Evolutionary conservation across 2,797 vertebrate species (phyloP), one percentile per base, ranked within the genome.

Genomic region (Todus mexicanus): DNA sequence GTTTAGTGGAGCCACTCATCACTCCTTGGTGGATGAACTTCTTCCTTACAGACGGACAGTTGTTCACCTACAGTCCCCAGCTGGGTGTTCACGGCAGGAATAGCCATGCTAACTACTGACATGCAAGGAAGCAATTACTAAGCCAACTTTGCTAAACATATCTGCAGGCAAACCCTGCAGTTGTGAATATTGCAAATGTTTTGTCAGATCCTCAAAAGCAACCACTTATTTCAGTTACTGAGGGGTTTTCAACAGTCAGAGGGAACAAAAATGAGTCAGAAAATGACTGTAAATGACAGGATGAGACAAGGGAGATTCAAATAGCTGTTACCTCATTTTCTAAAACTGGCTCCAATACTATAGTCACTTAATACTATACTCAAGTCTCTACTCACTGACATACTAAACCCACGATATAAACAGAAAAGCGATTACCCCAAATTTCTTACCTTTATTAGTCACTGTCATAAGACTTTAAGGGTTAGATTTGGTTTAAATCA

Each of bases 91-190:
- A 0, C 5, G 59, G 42, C 8, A 15, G 33, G 53, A 78, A 19
- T 11, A 61, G 42, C 31, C 4, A 1, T 11, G n/a, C 9, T 27
- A 75, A 56, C 23, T 45, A 40, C 5, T 2, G 2, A 7, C 29
- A 54, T 0, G 0, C 1, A 0, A 8, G 27, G 35, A 81, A 69
- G 16, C 40, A 61, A 43, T 74, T 77, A 17, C 54, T 47, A 37
- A 72, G 16, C 42, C 57, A 74, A 87, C 23, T 27, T n/a, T 70
- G 25, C 27, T 88, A 56, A 80, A 65, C 5, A 11, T 8, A 27
- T 45, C n/a, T 72, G n/a, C 15, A 75, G 56, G 18, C 18, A 59
- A 76, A 65, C 38, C 50, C 29, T 35, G 29, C 35, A 43, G 25
- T 29, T 78, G 31, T 25, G 11, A 59, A 42, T 37, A 18, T 3